A percentile compares a stretch with the other conserved stretches of the same genome.
These are phyloP conservation scores for Petrocephalus schoutedeni DNA, from an alignment of 2,797 vertebrate species.

Conservation along the genomic window DNA sequence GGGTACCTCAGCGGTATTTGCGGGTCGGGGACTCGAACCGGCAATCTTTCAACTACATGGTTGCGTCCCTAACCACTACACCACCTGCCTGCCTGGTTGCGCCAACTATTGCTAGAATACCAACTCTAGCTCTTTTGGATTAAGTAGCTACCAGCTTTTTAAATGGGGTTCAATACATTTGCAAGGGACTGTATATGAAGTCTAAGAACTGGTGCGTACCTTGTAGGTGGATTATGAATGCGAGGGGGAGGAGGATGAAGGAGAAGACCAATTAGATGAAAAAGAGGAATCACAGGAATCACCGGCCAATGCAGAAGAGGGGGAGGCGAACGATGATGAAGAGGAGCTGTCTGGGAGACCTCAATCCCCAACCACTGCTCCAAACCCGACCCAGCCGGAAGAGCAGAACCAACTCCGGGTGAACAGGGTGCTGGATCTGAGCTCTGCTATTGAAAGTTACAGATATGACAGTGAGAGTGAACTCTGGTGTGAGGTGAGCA, in stretches of 20 bases:
- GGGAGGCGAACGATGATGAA: conserved; percentile 26
- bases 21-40: too few species aligned
- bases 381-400: neutral
- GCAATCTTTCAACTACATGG: too few species aligned
- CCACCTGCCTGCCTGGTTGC: neutral
- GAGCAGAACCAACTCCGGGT: conserved; percentile 52
- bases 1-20: too few species aligned
- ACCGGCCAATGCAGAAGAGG: conserved; percentile 9
- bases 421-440: conserved; percentile 62
- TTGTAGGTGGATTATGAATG: conserved; percentile 90
- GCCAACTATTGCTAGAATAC: neutral
- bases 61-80: too few species aligned
- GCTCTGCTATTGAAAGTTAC: conserved; percentile 70
- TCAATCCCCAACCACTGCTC: neutral
- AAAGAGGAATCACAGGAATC: conserved; percentile 52
- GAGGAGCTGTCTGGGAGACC: conserved; percentile 17
- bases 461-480: conserved; percentile 65
- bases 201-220: neutral
- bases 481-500: conserved; percentile 85
- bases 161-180: neutral
- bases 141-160: neutral
- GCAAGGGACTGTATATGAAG: neutral
- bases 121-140: neutral
- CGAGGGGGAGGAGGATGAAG: conserved; percentile 59
- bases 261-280: conserved; percentile 33